These are phyloP conservation scores for Drosophila mimetica DNA, from an alignment of 2,888 invertebrate species.

Conservation along the genomic window DNA sequence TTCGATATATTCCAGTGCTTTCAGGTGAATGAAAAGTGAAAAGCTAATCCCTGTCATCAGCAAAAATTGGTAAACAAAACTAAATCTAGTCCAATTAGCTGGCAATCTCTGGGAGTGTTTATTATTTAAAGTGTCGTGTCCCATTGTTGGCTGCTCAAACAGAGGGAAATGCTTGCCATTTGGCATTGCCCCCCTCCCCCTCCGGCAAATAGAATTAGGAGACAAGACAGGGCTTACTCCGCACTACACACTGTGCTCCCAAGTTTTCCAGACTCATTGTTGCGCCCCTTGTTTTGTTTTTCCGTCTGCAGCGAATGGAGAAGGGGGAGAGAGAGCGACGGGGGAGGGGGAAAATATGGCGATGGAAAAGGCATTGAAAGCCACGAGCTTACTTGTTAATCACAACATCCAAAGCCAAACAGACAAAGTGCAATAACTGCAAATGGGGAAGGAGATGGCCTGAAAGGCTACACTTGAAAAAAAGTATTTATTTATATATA, in stretches of 20 bases:
- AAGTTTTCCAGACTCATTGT: slow-evolving; percentile 20
- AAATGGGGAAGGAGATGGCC: slow-evolving; percentile 24
- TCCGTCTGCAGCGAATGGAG: not conserved
- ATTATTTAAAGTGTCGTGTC: slow-evolving; percentile 26
- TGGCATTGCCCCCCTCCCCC: slow-evolving; percentile 26
- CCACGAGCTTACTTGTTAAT: slow-evolving; percentile 56
- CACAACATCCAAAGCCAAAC: slow-evolving; percentile 56
- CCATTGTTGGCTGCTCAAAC: slow-evolving; percentile 5
- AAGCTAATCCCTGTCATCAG: slow-evolving; percentile 14
- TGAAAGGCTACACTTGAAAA: not conserved
- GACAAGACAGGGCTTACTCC: slow-evolving; percentile 39
- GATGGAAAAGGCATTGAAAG: slow-evolving; percentile 38
- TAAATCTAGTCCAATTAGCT: slow-evolving; percentile 38
- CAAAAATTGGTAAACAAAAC: slow-evolving; percentile 19
- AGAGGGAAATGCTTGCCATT: slow-evolving; percentile 1
- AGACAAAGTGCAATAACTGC: slow-evolving; percentile 55
- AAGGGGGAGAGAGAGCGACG: too few species aligned
- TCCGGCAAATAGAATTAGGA: slow-evolving; percentile 47
- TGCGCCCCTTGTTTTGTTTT: slow-evolving; percentile 17
- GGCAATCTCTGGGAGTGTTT: slow-evolving; percentile 26
- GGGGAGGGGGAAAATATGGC: slow-evolving; percentile 20
- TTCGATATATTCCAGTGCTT: not conserved
- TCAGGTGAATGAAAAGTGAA: slow-evolving; percentile 5
- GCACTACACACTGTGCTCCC: slow-evolving; percentile 17
- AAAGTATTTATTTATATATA: too few species aligned